phyloP scores from a whole-genome alignment of 2,888 invertebrate species.

The Cloeon dipterum region DNA sequence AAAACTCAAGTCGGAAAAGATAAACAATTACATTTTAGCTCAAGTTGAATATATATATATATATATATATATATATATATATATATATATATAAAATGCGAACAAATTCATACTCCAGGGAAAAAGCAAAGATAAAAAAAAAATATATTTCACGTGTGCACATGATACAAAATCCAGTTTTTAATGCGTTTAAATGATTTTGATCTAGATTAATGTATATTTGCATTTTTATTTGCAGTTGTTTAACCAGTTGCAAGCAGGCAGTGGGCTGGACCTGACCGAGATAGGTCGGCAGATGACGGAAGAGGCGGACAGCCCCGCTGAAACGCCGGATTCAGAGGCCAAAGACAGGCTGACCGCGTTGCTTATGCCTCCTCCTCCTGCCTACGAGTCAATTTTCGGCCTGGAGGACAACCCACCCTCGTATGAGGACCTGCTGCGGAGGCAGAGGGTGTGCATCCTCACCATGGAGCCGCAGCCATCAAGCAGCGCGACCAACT shows the following conservation, averaged over 20 bases:
- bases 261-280: constrained; percentile 3
- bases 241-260: constrained; percentile 23
- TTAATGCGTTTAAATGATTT: too few species aligned
- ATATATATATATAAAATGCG: constrained; percentile 4
- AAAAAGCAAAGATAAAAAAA: too few species aligned
- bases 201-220: too few species aligned
- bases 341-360: constrained; percentile 20
- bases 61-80: neutral
- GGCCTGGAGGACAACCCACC: constrained; percentile 8
- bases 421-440: constrained; percentile 9
- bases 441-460: constrained; percentile 2
- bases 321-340: constrained; percentile 3
- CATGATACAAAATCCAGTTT: too few species aligned
- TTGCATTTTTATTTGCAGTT: too few species aligned
- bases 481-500: neutral
- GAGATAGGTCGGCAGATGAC: constrained; percentile 1
- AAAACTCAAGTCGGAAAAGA: too few species aligned
- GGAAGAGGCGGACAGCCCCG: constrained; percentile 1
- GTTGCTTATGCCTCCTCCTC: constrained; percentile 18
- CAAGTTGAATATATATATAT: too few species aligned
- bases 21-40: neutral
- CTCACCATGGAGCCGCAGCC: too few species aligned
- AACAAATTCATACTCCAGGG: too few species aligned
- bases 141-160: too few species aligned
- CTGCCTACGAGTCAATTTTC: constrained; percentile 9